Conservation (phyloP, 1,140 invertebrate genomes). For the Pinna nobilis region DNA sequence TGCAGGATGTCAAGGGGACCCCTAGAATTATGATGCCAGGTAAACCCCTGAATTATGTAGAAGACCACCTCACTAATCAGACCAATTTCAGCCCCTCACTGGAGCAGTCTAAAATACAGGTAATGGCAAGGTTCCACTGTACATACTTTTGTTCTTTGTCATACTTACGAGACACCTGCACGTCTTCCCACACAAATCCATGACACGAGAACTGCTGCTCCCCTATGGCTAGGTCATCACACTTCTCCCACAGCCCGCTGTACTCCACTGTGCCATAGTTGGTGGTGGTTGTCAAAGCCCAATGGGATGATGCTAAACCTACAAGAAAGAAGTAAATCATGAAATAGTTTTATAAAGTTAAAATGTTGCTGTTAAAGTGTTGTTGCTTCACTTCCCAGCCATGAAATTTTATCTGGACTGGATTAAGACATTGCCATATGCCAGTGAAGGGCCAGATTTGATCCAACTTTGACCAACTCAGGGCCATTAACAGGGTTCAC, state of each 20-base stretch:
- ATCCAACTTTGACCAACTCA: background rate
- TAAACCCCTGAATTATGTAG: background rate
- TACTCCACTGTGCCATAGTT: constrained; percentile 31
- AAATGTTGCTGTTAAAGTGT: too few species aligned
- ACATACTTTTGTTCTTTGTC: too few species aligned
- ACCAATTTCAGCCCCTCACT: background rate
- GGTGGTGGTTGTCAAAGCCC: constrained; percentile 22
- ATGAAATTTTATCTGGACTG: too few species aligned
- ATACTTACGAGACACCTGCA: constrained; percentile 42
- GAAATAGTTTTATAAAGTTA: constrained; percentile 8
- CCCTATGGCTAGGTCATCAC: constrained; percentile 36
- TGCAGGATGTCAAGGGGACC: too few species aligned
- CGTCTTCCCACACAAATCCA: constrained; percentile 42
- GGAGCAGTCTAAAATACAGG: background rate
- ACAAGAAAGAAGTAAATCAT: constrained; percentile 15
- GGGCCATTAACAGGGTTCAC: too few species aligned
- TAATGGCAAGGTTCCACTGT: too few species aligned
- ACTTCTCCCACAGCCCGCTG: constrained; percentile 41
- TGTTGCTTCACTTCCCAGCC: too few species aligned
- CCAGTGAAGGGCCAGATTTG: background rate
- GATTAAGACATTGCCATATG: too few species aligned
- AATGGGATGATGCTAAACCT: constrained; percentile 32
- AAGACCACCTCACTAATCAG: too few species aligned
- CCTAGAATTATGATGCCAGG: too few species aligned
- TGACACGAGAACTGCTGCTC: constrained; percentile 26